Conservation (phyloP, 2,888 invertebrate species). For the Cantharis rustica region DNA sequence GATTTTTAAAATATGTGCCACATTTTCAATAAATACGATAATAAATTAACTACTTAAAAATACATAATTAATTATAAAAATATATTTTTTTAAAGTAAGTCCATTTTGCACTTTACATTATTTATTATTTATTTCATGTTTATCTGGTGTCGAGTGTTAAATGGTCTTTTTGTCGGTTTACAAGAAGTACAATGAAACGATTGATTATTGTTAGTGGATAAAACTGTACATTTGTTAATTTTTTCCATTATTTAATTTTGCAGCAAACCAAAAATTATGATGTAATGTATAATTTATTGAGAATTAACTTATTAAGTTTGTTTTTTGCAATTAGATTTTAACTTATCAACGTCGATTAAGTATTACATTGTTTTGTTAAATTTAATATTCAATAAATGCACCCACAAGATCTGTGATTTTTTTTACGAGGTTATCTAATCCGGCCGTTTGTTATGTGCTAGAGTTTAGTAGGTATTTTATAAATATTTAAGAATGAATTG, state of each 20-base stretch:
- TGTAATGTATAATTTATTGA: conserved; percentile 41
- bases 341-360: neutral
- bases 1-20: neutral
- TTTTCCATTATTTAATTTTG: conserved; percentile 13
- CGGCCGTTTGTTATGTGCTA: no score
- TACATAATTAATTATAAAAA: neutral
- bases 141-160: neutral
- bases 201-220: neutral
- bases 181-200: neutral
- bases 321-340: conserved; percentile 5
- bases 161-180: neutral
- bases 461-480: no score
- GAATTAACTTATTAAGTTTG: conserved; percentile 15
- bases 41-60: neutral
- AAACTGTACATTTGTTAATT: conserved; percentile 2
- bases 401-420: neutral
- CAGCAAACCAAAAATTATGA: conserved; percentile 44
- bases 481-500: no score
- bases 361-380: neutral
- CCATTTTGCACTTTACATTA: neutral
- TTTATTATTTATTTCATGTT: neutral
- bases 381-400: neutral
- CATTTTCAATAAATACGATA: neutral
- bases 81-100: neutral
- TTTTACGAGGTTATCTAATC: neutral